Base-by-base conservation (phyloP, 2,888 invertebrate species). In the Phytoseiulus persimilis region DNA sequence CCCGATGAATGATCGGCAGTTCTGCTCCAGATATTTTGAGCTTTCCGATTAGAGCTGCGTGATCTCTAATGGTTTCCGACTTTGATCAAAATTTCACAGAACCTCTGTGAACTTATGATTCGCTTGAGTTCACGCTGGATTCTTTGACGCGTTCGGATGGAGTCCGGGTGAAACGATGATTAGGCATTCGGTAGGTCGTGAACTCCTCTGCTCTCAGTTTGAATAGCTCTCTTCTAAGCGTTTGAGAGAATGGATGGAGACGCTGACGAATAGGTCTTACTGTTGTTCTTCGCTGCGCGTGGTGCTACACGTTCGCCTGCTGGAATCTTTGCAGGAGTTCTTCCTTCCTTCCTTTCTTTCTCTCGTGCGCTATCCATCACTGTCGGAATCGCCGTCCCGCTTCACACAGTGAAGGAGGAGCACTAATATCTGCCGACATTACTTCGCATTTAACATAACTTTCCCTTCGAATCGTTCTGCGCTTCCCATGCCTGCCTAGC, bases 371-470 rank as follows among this genome's bases (percentile, higher is more conserved):
- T 65, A 65, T 65, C 65, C 65, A 65, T 65, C 65, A 65, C 65
- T 65, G 65, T 65, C 65, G 11, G 65, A 65, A 65, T 65, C 18
- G 65, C 65, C 5, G 65, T 65, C 65, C 65, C 65, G 65, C 65
- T 23, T 65, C 65, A 23, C 65, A 23, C 65, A 65, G 65, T 65
- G 65, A 65, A 28, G 65, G 65, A 65, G 18, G 65, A 65, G 65
- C 65, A 65, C 65, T 65, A 65, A 65, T 65, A 65, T 65, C 65
- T 65, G 11, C 65, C 65, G 65, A 65, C 65, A 65, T 65, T 65
- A 65, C 65, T 65, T 65, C 65, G 65, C 65, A 65, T 65, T 65
- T 65, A 65, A 65, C 65, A 65, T 65, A 65, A 65, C 65, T 65
- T 65, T 65, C 65, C 65, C 65, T 65, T 65, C 65, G 65, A 65